Evolutionary conservation across 2,797 vertebrate species (phyloP).

Genomic region (Channa striata): DNA sequence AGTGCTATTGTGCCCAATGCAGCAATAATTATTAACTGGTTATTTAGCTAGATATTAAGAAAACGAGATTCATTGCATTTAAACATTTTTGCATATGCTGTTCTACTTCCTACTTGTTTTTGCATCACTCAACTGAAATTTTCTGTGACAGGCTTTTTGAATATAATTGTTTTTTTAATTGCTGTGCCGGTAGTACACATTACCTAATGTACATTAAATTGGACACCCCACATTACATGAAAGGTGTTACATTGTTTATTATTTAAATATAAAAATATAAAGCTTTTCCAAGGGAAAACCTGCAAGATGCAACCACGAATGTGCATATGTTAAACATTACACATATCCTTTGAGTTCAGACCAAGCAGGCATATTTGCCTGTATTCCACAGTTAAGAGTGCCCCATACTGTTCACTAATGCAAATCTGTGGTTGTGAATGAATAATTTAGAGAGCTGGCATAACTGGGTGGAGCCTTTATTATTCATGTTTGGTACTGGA

Average conservation of each 20-base stretch:
- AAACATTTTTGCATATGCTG: too few relatives aligned
- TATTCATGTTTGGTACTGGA: conserved; percentile 74
- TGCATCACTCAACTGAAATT: too few relatives aligned
- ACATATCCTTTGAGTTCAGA: not conserved
- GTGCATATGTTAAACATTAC: conserved; percentile 13
- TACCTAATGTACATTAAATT: too few relatives aligned
- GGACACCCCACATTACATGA: too few relatives aligned
- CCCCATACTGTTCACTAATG: conserved; percentile 66
- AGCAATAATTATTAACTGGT: conserved; percentile 26
- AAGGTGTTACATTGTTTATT: too few relatives aligned
- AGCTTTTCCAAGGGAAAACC: conserved; percentile 7
- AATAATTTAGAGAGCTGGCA: conserved; percentile 75
- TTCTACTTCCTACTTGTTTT: too few relatives aligned
- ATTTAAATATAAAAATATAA: too few relatives aligned
- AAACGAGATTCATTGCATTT: not conserved
- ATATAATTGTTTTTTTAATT: too few relatives aligned
- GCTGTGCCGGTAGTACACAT: too few relatives aligned
- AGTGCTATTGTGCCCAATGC: conserved; percentile 49
- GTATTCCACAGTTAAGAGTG: conserved; percentile 11
- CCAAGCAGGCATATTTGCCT: conserved; percentile 26
- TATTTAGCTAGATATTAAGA: conserved; percentile 15
- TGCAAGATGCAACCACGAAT: not conserved
- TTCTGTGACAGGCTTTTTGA: too few relatives aligned
- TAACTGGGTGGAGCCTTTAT: conserved; percentile 69
- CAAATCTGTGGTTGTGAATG: conserved; percentile 69